Base-by-base conservation (phyloP, 2,888 invertebrate genomes). In the Oegoconia quadripuncta region DNA sequence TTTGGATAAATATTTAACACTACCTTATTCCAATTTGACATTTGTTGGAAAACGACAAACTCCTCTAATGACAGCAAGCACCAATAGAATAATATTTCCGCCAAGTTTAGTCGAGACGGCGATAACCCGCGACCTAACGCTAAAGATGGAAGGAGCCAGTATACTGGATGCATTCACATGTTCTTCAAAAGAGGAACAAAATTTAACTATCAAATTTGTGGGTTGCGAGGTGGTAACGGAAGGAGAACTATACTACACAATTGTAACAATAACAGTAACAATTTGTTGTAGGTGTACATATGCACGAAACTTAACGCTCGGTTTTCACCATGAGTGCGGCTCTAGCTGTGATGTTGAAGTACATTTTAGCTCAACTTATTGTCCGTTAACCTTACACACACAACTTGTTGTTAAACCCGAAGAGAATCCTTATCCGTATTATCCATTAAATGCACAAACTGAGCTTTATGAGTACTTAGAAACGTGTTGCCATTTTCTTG, bases 341-440 rank as follows among this genome's bases (percentile, higher is more conserved):
- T 74, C 82, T 3, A 46, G 50, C 14, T 84, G 83, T 59, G 77
- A 81, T 36, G 57, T 87, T 30, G 76, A 84, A 65, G 57, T 82
- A 0, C 55, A 51, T 45, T 81, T 75, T 59, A 77, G 78, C 49
- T 74, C 74, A 23, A 82, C 84, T 9, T 53, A 66, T 46, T 87
- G 87, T 45, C 63, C 74, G 42, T 47, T 87, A 34, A 84, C 82
- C 9, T 59, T 87, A 42, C 84, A 86, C 42, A 53, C 74, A 14
- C 53, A 55, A 37, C 45, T 41, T 38, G 41, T 74, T 5, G 64
- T 78, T 3, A 36, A 46, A 16, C 43, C 59, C 1, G 61, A 62
- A 36, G 51, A 75, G 3, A 80, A 79, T 41, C 79, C 86, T 6
- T 86, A 76, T 45, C 84, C 87, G 1, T 84, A 69, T 46, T 87